phyloP scores from a whole-genome alignment of 2,113 vertebrate species.

The Xenopus laevis region DNA sequence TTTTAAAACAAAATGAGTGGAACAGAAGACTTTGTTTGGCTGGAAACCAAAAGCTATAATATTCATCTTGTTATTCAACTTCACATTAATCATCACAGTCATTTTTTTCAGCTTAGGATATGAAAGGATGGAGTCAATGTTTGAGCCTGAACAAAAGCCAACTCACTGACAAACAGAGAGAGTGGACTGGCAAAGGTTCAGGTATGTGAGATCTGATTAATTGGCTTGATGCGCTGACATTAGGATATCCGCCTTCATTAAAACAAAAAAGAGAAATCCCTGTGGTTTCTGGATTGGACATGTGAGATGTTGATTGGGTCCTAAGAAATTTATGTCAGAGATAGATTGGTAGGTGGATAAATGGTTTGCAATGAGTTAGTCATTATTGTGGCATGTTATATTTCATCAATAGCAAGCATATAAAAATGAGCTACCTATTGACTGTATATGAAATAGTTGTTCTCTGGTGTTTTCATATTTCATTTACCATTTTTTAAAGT shows the following conservation, averaged over 20 bases:
- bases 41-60: conserved; percentile 34
- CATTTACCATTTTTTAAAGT: no score
- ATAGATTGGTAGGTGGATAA: conserved; percentile 7
- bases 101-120: conserved; percentile 47
- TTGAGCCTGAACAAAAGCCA: conserved; percentile 40
- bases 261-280: conserved; percentile 38
- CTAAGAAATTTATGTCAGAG: conserved; percentile 10
- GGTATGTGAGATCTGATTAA: conserved; percentile 45
- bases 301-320: conserved; percentile 17
- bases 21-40: conserved; percentile 37
- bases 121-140: conserved; percentile 43
- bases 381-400: not conserved
- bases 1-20: conserved; percentile 20
- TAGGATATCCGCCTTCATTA: conserved; percentile 44
- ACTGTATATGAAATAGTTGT: no score
- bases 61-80: conserved; percentile 45
- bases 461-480: no score
- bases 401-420: not conserved
- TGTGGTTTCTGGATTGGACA: conserved; percentile 29
- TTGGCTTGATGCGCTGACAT: conserved; percentile 42
- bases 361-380: not conserved
- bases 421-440: no score
- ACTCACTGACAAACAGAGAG: conserved; percentile 44
- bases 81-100: conserved; percentile 46
- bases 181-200: conserved; percentile 42